phyloP scores from a whole-genome alignment of 2,797 vertebrate species.

The Falco berigora region DNA sequence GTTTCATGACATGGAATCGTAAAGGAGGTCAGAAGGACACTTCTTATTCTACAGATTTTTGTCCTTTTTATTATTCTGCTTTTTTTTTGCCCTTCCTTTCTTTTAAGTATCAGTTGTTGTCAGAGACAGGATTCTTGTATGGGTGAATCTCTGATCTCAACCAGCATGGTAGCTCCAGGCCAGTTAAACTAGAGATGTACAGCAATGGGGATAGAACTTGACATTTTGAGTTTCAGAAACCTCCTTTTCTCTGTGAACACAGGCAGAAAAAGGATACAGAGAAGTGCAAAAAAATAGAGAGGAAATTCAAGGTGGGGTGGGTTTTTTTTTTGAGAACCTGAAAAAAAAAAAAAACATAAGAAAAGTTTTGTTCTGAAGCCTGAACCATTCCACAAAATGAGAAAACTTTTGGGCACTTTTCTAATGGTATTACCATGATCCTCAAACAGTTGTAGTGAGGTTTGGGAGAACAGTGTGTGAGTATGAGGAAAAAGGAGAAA shows the following conservation, averaged over 20 bases:
- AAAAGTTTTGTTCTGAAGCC: neutral
- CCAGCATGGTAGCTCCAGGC: neutral
- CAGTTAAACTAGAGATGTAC: neutral
- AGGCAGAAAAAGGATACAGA: neutral
- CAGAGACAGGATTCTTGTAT: neutral
- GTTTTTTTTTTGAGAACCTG: neutral
- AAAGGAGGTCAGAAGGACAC: constrained; percentile 28
- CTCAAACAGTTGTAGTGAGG: neutral
- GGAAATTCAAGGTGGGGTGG: neutral
- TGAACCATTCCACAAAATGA: neutral
- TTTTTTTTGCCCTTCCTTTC: neutral
- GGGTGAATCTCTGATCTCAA: constrained; percentile 14
- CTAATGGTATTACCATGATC: neutral
- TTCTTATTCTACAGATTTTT: neutral
- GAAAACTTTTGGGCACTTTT: neutral
- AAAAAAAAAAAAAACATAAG: neutral
- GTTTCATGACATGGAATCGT: neutral
- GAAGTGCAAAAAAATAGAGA: neutral
- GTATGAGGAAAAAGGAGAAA: neutral
- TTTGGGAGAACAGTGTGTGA: neutral
- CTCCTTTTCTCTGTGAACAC: neutral
- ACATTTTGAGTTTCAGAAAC: constrained; percentile 29
- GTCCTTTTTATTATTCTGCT: neutral
- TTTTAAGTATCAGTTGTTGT: constrained; percentile 30
- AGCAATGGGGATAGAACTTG: neutral